Evolutionary conservation across 2,113 vertebrate species (phyloP).

Genomic region (Spea bombifrons): DNA sequence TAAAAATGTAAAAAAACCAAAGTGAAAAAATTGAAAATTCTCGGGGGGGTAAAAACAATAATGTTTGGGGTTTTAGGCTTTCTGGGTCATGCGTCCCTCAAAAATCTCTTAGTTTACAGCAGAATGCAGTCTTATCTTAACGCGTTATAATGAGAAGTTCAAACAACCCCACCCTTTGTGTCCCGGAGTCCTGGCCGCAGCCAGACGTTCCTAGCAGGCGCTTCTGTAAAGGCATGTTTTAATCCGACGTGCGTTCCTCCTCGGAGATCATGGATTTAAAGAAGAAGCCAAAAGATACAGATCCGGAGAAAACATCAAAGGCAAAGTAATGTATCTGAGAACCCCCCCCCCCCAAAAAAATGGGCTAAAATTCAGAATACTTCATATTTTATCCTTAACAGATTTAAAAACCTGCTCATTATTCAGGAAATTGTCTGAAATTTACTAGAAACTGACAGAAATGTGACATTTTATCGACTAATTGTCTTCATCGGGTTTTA

Average conservation of each 20-base stretch:
- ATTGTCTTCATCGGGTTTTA: too few relatives aligned
- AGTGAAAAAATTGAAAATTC: too few relatives aligned
- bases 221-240: neutral
- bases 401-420: neutral
- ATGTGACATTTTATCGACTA: too few relatives aligned
- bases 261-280: slow-evolving; percentile 15
- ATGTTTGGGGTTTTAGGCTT: too few relatives aligned
- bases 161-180: slow-evolving; percentile 29
- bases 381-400: neutral
- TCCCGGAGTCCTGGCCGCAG: slow-evolving; percentile 2
- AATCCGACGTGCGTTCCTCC: neutral
- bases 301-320: neutral
- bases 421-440: neutral
- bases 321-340: slow-evolving; percentile 34
- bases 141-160: neutral
- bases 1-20: too few relatives aligned
- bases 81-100: too few relatives aligned
- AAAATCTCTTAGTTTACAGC: too few relatives aligned
- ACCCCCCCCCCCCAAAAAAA: too few relatives aligned
- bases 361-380: neutral
- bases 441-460: too few relatives aligned
- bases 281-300: slow-evolving; percentile 13
- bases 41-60: too few relatives aligned
- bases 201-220: neutral
- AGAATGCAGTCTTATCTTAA: too few relatives aligned